Base-by-base conservation (phyloP, 2,113 vertebrate genomes). In the Peromyscus californicus region DNA sequence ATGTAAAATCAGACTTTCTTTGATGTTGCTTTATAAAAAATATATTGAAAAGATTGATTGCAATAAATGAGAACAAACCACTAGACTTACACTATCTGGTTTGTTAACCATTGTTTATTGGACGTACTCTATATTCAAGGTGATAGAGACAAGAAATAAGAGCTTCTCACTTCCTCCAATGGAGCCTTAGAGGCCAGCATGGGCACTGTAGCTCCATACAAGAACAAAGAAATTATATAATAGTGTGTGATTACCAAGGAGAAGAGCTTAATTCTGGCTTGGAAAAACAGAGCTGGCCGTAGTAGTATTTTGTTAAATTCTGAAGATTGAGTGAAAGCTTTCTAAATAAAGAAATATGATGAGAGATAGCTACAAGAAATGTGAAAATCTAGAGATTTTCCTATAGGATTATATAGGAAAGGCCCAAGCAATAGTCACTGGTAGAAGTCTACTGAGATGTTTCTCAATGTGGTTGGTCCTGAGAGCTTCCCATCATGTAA, bases 31-130 rank as follows among this genome's bases (percentile, higher is more conserved):
- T 89, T 59, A 89, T 16, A 36, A 70, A 70, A 70, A 26, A 59
- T 75, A 59, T 19, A 54, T 54, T 82, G 89, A 94, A 85, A 39
- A 79, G 69, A 65, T 67, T 72, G 6, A 21, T 93, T 57, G 17
- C 19, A 74, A 65, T 24, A 83, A 57, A 74, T 67, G 80, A 89
- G 63, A 79, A 80, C 22, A 92, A 79, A 39, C 36, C 42, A 31
- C 59, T 96, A 92, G 83, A 39, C 39, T 72, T 96, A 80, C 15
- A 19, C 63, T 89, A 54, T 78, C 39, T 83, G 70, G 0, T 54
- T 63, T n/a, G 84, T 48, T 70, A n/a, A 29, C 21, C 26, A 70
- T 7, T 26, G 17, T 76, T 88, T 94, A 51, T 84, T 89, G 33
- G 59, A 26, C 39, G 88, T 19, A 29, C 67, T n/a, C 29, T 92